Percentiles rank a stretch among this genome's conserved stretches.
Evolutionary conservation across 2,113 vertebrate genomes (phyloP).

Genomic region (Xenopus borealis): DNA sequence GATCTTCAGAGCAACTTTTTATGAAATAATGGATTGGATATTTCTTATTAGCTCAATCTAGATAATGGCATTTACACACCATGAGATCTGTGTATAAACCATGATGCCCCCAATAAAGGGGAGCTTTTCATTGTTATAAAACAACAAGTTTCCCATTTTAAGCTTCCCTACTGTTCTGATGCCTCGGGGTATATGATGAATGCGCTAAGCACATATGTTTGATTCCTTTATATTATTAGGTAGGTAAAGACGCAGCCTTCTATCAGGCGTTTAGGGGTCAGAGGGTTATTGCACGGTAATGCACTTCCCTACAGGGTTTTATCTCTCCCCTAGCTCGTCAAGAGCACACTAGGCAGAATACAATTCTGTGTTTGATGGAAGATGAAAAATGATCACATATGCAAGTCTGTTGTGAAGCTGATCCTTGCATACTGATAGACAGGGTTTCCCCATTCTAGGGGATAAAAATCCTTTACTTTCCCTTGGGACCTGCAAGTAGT

Average conservation of each 20-base stretch:
- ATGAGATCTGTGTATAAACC: no score
- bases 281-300: neutral
- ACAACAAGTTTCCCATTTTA: no score
- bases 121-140: no score
- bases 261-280: neutral
- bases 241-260: neutral
- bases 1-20: no score
- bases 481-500: slow-evolving; percentile 20
- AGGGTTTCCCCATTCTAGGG: slow-evolving; percentile 21
- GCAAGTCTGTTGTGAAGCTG: slow-evolving; percentile 21
- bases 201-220: neutral
- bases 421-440: slow-evolving; percentile 40
- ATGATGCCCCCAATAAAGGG: no score
- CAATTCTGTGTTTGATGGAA: slow-evolving; percentile 11
- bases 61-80: no score
- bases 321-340: slow-evolving; percentile 21
- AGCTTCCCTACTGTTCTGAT: no score
- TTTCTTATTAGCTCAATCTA: no score
- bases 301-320: neutral
- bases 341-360: neutral
- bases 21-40: no score
- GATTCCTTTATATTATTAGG: neutral
- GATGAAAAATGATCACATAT: slow-evolving; percentile 36
- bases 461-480: slow-evolving; percentile 28
- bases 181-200: no score